A percentile compares a stretch with the other conserved stretches of the same genome.
Evolutionary conservation across 2,113 vertebrate species (phyloP).

Genomic region (Microcebus ravelobensis): DNA sequence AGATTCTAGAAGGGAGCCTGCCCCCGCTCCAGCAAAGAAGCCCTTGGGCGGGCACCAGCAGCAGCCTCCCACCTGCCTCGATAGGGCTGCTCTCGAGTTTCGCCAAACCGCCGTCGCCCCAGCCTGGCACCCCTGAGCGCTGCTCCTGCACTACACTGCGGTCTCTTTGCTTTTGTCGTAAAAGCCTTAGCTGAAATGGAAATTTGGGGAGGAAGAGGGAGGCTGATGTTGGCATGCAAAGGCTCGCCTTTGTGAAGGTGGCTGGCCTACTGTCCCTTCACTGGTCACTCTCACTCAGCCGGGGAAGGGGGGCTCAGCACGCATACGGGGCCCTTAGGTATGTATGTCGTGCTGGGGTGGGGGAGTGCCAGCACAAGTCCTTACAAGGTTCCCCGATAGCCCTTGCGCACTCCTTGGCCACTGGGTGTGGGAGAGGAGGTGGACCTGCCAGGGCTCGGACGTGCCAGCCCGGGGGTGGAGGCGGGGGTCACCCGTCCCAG

Average conservation of each 20-base stretch:
- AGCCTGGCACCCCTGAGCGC: neutral
- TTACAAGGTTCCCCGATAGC: conserved; percentile 20
- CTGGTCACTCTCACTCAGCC: neutral
- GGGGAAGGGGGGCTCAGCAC: neutral
- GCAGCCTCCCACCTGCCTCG: neutral
- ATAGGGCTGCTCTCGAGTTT: neutral
- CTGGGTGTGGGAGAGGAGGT: neutral
- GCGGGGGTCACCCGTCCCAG: conserved; percentile 36
- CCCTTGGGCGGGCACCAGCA: rapidly evolving
- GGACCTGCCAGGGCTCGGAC: neutral
- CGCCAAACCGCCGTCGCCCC: neutral
- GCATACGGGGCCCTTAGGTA: neutral
- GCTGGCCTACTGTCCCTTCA: neutral
- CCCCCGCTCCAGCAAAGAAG: neutral
- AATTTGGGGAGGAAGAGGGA: neutral
- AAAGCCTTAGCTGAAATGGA: neutral
- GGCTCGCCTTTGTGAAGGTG: neutral
- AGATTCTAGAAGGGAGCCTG: neutral
- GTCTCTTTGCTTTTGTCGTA: neutral
- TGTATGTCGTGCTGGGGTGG: neutral
- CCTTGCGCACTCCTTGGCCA: neutral
- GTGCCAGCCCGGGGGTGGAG: neutral
- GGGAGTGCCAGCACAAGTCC: neutral
- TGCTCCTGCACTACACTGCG: rapidly evolving
- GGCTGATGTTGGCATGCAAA: neutral